A percentile compares a stretch with the other conserved stretches of the same genome.
These are phyloP conservation scores for Drosophila kepulauana DNA, from an alignment of 1,140 invertebrate genomes.

Conservation along the genomic window DNA sequence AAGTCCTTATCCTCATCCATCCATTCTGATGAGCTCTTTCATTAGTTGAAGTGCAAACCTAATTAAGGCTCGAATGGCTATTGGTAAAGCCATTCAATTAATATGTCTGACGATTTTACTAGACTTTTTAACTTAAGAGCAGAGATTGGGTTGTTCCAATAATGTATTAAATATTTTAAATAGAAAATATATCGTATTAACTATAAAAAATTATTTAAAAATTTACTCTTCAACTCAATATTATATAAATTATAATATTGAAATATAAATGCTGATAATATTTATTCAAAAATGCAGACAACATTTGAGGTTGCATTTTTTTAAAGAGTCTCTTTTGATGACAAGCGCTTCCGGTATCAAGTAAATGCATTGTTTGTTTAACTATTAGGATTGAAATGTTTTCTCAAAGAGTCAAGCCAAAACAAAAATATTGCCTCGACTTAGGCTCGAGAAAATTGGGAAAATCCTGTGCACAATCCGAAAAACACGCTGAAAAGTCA, in stretches of 20 bases:
- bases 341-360: background rate
- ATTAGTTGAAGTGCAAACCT: slow-evolving; percentile 60
- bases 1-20: slow-evolving; percentile 33
- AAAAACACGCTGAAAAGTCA: slow-evolving; percentile 80
- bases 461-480: slow-evolving; percentile 71
- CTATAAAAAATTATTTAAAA: background rate
- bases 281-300: too few species aligned
- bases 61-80: slow-evolving; percentile 10
- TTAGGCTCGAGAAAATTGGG: slow-evolving; percentile 56
- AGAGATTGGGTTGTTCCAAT: background rate
- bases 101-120: slow-evolving; percentile 2
- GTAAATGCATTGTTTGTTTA: slow-evolving; percentile 17
- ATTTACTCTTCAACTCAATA: too few species aligned
- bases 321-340: background rate
- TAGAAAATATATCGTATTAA: background rate
- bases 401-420: slow-evolving; percentile 63
- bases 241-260: too few species aligned
- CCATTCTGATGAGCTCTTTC: slow-evolving; percentile 48
- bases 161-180: background rate
- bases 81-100: slow-evolving; percentile 6
- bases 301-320: too few species aligned
- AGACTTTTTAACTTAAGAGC: background rate
- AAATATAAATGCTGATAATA: too few species aligned
- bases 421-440: slow-evolving; percentile 49
- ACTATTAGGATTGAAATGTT: slow-evolving; percentile 37